phyloP scores from a whole-genome alignment of 2,797 vertebrate species.

The Prionace glauca region DNA sequence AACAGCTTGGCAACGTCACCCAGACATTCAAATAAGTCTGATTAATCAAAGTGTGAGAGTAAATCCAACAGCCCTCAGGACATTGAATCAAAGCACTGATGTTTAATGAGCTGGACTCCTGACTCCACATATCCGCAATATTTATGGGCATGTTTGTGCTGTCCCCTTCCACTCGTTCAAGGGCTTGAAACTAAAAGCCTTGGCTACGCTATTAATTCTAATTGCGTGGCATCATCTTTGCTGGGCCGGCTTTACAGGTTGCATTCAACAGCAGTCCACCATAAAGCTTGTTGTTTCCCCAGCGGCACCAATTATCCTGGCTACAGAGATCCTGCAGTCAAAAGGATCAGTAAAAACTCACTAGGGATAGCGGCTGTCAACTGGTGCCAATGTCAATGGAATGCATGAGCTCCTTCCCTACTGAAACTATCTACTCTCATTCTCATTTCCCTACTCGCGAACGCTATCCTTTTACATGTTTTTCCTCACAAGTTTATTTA shows the following conservation, averaged over 20 bases:
- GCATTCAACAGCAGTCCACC: not conserved
- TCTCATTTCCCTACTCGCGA: not conserved
- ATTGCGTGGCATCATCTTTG: not conserved
- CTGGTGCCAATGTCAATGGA: not conserved
- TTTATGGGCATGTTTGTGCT: not conserved
- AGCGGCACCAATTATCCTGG: not conserved
- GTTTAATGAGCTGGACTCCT: not conserved
- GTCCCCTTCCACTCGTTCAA: not conserved
- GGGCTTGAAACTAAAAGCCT: not conserved
- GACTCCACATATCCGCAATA: not conserved
- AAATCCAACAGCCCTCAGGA: not conserved
- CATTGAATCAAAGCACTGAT: not conserved
- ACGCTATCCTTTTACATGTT: not conserved
- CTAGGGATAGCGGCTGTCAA: not conserved
- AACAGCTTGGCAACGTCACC: not conserved
- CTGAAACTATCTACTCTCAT: not conserved
- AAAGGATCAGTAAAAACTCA: not conserved
- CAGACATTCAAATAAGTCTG: not conserved
- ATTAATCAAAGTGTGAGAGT: not conserved
- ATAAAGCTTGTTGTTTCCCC: slow-evolving; percentile 6
- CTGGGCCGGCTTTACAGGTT: not conserved
- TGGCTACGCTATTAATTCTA: not conserved
- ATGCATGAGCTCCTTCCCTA: not conserved
- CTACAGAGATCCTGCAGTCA: not conserved
- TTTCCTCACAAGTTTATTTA: not conserved